Percentiles rank a stretch among this genome's conserved stretches.
Evolutionary conservation across 2,113 vertebrate species (phyloP).

Genomic region (Oxyura jamaicensis): DNA sequence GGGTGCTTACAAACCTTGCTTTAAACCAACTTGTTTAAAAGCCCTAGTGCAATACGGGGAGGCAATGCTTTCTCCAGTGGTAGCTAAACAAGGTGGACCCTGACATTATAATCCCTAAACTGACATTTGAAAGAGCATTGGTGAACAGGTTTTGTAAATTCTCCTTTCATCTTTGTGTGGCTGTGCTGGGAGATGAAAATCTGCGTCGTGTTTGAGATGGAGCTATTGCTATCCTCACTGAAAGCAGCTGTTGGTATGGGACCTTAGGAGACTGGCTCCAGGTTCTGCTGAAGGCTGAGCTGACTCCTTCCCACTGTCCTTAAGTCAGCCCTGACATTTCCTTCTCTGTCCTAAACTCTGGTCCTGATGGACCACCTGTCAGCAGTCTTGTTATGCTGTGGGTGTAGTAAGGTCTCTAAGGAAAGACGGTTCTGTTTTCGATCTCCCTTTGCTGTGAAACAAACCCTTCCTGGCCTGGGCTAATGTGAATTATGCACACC

Average conservation of each 20-base stretch:
- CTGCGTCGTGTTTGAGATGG: neutral
- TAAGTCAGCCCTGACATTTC: neutral
- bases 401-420: neutral
- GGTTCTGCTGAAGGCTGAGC: neutral
- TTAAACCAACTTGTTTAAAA: neutral
- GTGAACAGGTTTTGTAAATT: neutral
- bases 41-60: neutral
- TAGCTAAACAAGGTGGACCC: neutral
- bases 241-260: neutral
- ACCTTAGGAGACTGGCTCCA: neutral
- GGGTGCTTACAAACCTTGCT: neutral
- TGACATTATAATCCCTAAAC: neutral
- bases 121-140: neutral
- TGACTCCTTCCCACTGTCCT: neutral
- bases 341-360: neutral
- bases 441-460: neutral
- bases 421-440: neutral
- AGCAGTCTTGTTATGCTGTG: neutral
- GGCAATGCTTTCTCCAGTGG: neutral
- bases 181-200: neutral
- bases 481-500: neutral
- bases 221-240: neutral
- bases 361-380: neutral
- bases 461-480: neutral
- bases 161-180: neutral